A percentile compares a stretch with the other conserved stretches of the same genome.
Conservation (phyloP, 2,113 vertebrate genomes). For the Tetrax tetrax region DNA sequence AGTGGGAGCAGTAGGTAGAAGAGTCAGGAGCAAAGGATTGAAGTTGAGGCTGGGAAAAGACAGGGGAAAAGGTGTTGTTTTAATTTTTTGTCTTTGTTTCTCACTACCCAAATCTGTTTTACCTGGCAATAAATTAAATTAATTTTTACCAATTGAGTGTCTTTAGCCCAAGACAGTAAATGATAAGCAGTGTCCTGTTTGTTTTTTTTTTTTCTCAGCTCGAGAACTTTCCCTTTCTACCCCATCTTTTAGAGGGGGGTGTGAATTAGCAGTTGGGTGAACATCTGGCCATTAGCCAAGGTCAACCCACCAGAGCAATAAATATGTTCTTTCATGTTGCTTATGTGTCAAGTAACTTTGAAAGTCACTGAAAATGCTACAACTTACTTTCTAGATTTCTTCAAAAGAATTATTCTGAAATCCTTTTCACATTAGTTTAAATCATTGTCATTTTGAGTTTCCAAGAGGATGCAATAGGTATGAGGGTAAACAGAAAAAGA, state of each 20-base stretch:
- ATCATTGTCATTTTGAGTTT: background rate
- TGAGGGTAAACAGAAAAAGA: background rate
- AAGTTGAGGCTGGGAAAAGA: background rate
- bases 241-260: background rate
- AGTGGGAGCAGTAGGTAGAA: background rate
- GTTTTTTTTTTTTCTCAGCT: background rate
- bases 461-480: background rate
- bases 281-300: background rate
- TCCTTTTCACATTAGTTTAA: background rate
- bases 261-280: background rate
- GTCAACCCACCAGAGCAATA: background rate
- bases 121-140: background rate
- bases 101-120: background rate
- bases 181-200: background rate
- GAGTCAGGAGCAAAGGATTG: background rate
- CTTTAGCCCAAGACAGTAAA: background rate
- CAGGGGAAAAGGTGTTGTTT: rapidly evolving
- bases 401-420: background rate
- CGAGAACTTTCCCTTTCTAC: background rate
- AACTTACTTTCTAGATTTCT: background rate
- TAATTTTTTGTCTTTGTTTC: background rate
- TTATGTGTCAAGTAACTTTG: background rate
- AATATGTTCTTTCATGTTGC: background rate
- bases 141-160: background rate
- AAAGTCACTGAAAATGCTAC: background rate